These are phyloP conservation scores for Rhizomys pruinosus DNA, from an alignment of 2,113 vertebrate species.

Conservation along the genomic window DNA sequence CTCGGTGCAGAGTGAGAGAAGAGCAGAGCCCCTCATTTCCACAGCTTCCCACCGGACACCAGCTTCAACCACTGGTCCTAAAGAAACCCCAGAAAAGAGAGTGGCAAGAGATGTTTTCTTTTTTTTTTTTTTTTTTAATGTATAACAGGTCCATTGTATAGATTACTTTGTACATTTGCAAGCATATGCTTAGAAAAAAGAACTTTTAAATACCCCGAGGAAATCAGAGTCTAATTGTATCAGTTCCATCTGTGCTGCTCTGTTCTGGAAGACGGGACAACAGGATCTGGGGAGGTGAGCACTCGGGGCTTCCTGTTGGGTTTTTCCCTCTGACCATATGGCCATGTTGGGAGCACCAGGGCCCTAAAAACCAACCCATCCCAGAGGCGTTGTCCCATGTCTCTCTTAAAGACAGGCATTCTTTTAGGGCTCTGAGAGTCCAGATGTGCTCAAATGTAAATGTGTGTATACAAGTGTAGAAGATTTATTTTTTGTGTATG, in stretches of 20 bases:
- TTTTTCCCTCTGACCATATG: background rate
- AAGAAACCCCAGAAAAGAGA: background rate
- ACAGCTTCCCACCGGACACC: too few species aligned
- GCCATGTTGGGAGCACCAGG: background rate
- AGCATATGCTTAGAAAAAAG: background rate
- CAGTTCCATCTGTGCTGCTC: background rate
- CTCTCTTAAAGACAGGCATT: background rate
- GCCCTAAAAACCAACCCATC: too few species aligned
- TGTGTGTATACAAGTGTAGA: background rate
- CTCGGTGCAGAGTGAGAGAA: background rate
- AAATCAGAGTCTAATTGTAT: background rate
- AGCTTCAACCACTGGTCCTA: background rate
- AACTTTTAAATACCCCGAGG: background rate
- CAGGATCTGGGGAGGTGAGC: background rate
- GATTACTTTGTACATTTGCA: background rate
- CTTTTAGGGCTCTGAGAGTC: background rate
- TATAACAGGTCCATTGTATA: background rate
- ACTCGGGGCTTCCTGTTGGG: background rate
- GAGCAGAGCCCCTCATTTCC: too few species aligned
- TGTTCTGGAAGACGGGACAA: background rate
- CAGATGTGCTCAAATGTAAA: background rate
- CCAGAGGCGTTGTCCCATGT: background rate
- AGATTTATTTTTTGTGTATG: too few species aligned
- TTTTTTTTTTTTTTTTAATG: background rate
- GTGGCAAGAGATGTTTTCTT: background rate